Evolutionary conservation across 2,797 vertebrate genomes (phyloP).

Genomic region (Sphenopsis melanotis): DNA sequence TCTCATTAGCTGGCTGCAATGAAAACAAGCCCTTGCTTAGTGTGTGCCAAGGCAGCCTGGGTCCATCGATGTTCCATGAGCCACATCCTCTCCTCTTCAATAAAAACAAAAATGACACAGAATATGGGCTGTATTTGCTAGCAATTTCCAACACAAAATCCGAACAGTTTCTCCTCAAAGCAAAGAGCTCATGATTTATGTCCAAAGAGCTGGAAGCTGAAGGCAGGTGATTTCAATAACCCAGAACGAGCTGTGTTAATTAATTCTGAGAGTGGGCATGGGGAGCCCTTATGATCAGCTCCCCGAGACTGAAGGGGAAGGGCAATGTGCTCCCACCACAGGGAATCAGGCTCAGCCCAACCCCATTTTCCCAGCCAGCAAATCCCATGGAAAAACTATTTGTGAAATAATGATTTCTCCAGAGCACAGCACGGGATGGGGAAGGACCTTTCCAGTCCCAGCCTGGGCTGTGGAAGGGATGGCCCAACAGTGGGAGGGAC

Average conservation of each 20-base stretch:
- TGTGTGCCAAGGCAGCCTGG: not conserved
- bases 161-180: slow-evolving; percentile 1
- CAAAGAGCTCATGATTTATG: slow-evolving; percentile 39
- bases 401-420: slow-evolving; percentile 34
- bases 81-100: slow-evolving; percentile 51
- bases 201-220: not conserved
- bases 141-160: slow-evolving; percentile 59
- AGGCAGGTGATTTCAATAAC: not conserved
- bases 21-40: slow-evolving; percentile 41
- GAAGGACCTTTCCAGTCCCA: not conserved
- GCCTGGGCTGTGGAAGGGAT: not conserved
- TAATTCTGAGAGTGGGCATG: not conserved
- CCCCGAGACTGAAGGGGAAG: not conserved
- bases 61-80: slow-evolving; percentile 26
- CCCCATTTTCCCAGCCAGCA: not conserved
- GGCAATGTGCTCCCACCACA: rapidly evolving
- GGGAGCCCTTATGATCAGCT: not conserved
- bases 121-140: not conserved
- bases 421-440: not conserved
- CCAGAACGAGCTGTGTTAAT: not conserved
- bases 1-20: not conserved
- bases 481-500: not conserved
- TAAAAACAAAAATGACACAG: slow-evolving; percentile 20
- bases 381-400: slow-evolving; percentile 10
- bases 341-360: not conserved